Percentiles rank a stretch among this genome's conserved stretches.
These are phyloP conservation scores for Nemurella pictetii DNA, from an alignment of 2,888 invertebrate species.

Conservation along the genomic window DNA sequence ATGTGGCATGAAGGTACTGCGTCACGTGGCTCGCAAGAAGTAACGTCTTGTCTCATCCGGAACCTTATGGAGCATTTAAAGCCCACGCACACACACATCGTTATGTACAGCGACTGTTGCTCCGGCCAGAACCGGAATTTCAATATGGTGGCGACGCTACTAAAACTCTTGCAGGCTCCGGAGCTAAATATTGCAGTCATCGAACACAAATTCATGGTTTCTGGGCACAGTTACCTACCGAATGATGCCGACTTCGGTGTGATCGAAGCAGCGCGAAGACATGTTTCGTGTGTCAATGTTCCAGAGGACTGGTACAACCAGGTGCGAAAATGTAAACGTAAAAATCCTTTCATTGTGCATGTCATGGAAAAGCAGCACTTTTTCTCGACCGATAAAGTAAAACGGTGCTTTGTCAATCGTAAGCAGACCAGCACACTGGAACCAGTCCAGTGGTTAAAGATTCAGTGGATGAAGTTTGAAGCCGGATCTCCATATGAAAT, in stretches of 20 bases:
- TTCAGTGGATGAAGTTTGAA: no score
- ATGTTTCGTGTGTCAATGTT: not conserved
- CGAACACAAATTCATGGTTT: slow-evolving; percentile 4
- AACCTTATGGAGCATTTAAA: not conserved
- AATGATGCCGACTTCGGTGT: no score
- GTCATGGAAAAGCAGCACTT: not conserved
- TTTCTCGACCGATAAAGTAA: not conserved
- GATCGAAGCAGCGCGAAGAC: not conserved
- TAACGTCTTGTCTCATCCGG: not conserved
- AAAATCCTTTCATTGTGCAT: not conserved
- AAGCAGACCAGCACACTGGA: no score
- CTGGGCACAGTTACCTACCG: no score
- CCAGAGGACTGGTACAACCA: not conserved
- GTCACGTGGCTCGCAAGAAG: not conserved
- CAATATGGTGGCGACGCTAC: not conserved
- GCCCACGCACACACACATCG: not conserved
- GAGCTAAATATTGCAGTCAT: not conserved
- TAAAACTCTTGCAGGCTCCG: not conserved
- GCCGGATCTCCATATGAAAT: no score
- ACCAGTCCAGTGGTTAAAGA: no score
- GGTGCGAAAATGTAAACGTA: not conserved
- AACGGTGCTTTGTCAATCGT: not conserved
- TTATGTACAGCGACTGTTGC: not conserved
- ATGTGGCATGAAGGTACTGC: not conserved
- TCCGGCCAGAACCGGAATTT: not conserved